Conservation (phyloP, 2,113 vertebrate species). For the Herpetotheres cachinnans region DNA sequence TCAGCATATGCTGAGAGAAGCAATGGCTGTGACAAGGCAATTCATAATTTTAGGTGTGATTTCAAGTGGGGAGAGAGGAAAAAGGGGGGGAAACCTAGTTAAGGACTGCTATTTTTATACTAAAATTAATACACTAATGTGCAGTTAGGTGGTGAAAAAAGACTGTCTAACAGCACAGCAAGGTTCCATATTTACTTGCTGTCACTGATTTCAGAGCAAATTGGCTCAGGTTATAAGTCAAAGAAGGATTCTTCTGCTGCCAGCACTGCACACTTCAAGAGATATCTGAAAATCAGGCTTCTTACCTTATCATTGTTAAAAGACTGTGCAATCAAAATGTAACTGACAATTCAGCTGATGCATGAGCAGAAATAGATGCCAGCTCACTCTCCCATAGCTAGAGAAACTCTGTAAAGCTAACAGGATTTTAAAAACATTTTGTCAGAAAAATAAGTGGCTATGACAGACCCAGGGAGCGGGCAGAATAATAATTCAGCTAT, state of each 20-base stretch:
- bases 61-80: not conserved
- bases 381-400: conserved; percentile 39
- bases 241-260: conserved; percentile 63
- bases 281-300: conserved; percentile 58
- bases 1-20: not conserved
- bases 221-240: conserved; percentile 61
- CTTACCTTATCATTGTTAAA: conserved; percentile 64
- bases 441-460: conserved; percentile 64
- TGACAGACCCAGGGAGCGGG: conserved; percentile 43
- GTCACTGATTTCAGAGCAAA: conserved; percentile 49
- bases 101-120: not conserved
- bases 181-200: conserved; percentile 61
- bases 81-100: not conserved
- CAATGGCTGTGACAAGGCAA: not conserved
- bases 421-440: conserved; percentile 65
- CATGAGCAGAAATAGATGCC: conserved; percentile 48
- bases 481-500: conserved; percentile 42
- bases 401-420: conserved; percentile 47
- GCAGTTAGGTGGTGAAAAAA: conserved; percentile 23
- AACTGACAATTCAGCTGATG: conserved; percentile 64
- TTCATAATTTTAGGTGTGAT: not conserved
- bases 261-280: conserved; percentile 55
- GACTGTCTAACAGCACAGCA: conserved; percentile 25
- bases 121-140: conserved; percentile 5
- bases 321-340: conserved; percentile 59